Evolutionary conservation across 1,140 invertebrate genomes (phyloP).

Genomic region (Penaeus japonicus): DNA sequence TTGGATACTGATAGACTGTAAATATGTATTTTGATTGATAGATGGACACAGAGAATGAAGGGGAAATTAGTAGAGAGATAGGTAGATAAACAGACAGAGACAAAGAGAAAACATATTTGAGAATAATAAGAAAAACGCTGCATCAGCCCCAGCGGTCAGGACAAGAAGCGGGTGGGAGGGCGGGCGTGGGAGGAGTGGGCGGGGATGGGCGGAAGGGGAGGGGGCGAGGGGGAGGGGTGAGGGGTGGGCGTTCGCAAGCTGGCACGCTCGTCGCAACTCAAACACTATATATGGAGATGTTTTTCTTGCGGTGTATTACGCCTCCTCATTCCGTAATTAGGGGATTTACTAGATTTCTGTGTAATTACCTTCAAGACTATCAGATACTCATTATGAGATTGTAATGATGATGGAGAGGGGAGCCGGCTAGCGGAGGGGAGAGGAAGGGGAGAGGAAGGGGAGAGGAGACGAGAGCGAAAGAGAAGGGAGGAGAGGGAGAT

Average conservation of each 20-base stretch:
- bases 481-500: background rate
- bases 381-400: slow-evolving; percentile 53
- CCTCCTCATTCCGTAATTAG: slow-evolving; percentile 52
- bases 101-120: background rate
- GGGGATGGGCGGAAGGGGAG: background rate
- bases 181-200: background rate
- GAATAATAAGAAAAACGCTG: too few species aligned
- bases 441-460: background rate
- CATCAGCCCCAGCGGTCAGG: too few species aligned
- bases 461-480: background rate
- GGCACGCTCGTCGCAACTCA: slow-evolving; percentile 13
- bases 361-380: slow-evolving; percentile 53
- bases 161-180: background rate
- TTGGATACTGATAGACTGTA: too few species aligned
- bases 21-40: too few species aligned
- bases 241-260: background rate
- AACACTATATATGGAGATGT: slow-evolving; percentile 39
- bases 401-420: slow-evolving; percentile 50
- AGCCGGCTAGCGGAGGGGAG: background rate
- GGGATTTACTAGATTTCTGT: slow-evolving; percentile 50
- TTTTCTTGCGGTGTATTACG: slow-evolving; percentile 51
- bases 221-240: background rate
- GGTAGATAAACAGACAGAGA: background rate
- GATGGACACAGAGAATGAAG: background rate
- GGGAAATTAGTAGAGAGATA: background rate